phyloP scores from a whole-genome alignment of 2,797 vertebrate species.

The Peromyscus attwateri region DNA sequence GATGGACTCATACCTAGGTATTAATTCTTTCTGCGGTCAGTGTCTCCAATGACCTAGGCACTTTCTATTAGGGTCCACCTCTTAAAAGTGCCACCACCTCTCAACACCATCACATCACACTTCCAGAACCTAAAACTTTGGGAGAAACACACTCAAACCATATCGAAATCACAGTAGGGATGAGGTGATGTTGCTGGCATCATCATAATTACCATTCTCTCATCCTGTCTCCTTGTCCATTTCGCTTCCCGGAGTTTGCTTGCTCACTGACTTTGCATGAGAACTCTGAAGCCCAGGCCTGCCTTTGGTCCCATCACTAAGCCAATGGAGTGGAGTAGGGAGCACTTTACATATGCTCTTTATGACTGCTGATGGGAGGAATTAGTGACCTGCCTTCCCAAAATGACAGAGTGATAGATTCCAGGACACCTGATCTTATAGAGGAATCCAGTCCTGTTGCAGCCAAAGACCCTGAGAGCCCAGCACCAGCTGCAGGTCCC shows the following conservation, averaged over 20 bases:
- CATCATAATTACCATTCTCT: background rate
- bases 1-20: background rate
- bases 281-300: slow-evolving; percentile 58
- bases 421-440: background rate
- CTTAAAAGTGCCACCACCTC: background rate
- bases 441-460: background rate
- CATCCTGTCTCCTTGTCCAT: background rate
- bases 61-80: background rate
- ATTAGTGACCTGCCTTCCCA: slow-evolving; percentile 34
- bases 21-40: background rate
- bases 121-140: background rate
- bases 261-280: slow-evolving; percentile 38
- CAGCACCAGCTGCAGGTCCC: background rate
- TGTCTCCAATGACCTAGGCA: background rate
- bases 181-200: background rate
- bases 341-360: slow-evolving; percentile 64
- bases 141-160: background rate
- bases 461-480: background rate
- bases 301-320: slow-evolving; percentile 59
- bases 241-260: slow-evolving; percentile 1
- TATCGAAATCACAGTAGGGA: background rate
- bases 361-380: slow-evolving; percentile 55
- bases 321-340: slow-evolving; percentile 62
- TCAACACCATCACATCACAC: background rate
- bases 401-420: slow-evolving; percentile 22